A percentile compares a stretch with the other conserved stretches of the same genome.
Evolutionary conservation across 30 jellyfish, hydroid and myxozoan species (phyloP).

Genomic region (Hydra vulgaris): DNA sequence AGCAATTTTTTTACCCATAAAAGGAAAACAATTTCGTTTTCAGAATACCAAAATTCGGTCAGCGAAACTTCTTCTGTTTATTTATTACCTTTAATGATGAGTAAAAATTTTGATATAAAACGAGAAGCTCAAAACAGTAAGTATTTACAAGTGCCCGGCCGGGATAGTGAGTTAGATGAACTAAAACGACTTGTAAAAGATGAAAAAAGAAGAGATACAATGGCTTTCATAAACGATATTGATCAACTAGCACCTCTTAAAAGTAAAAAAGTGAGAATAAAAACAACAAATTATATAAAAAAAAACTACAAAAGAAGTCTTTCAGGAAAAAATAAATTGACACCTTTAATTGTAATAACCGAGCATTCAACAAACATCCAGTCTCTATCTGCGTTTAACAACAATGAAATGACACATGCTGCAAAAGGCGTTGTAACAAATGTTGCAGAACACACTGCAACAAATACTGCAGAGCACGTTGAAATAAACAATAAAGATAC

Average conservation of each 20-base stretch:
- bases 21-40: background rate
- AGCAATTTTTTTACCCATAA: background rate
- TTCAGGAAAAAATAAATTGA: background rate
- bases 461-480: no score
- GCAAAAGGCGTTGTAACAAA: no score
- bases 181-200: background rate
- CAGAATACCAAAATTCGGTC: background rate
- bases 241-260: background rate
- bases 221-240: background rate
- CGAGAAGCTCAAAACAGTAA: background rate
- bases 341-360: background rate
- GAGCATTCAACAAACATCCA: background rate
- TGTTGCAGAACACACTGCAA: no score
- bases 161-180: background rate
- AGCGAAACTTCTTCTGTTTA: background rate
- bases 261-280: background rate
- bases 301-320: background rate
- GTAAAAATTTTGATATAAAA: background rate
- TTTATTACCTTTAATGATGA: background rate
- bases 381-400: background rate
- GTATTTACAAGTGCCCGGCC: background rate
- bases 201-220: background rate
- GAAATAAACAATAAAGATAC: background rate
- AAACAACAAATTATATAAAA: background rate
- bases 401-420: no score